Base-by-base conservation (phyloP, 1,140 invertebrate genomes). In the Aricia agestis region DNA sequence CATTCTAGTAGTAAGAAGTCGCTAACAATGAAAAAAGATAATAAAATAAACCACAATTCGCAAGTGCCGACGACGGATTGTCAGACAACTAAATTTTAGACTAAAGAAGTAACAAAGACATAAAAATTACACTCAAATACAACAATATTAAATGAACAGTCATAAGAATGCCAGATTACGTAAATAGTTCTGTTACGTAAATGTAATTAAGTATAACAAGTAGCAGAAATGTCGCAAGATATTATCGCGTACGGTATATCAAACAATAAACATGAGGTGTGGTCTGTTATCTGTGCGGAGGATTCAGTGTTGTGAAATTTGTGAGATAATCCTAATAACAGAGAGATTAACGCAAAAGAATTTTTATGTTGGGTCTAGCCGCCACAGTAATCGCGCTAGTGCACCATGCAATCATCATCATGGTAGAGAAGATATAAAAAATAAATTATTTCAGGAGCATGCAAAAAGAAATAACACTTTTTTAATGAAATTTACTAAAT, bases 181-280 rank as follows among this genome's bases (percentile, higher is more conserved):
- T 52, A 9, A 52, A 15, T 52, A 36, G 36, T 9, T 36, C 6
- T 36, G 2, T 52, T 9, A 52, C 0, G 5, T 52, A 52, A 11
- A 15, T 52, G 9, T 13, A 52, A 13, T 13, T 1, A 52, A 52
- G 7, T 13, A 52, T 52, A 52, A 52, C 45, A 52, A 52, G 45
- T 52, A 52, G 45, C 45, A 52, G 41, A 42, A 52, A 52, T 52
- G 45, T 52, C 45, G 45, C 45, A 52, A 52, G 45, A 52, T 52
- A 25, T 25, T 25, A 25, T 25, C 6, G 45, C 45, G 11, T 6
- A n/a, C n/a, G n/a, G n/a, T n/a, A 52, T 52, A 52, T 52, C 45
- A 52, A 52, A 52, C 45, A 52, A 52, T 52, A 52, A 52, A 52
- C 45, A 13, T 52, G 45, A 52, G 45, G 45, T 52, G 45, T 52